Conservation (phyloP, 2,888 invertebrate species). For the Nipponacmea schrenckii region DNA sequence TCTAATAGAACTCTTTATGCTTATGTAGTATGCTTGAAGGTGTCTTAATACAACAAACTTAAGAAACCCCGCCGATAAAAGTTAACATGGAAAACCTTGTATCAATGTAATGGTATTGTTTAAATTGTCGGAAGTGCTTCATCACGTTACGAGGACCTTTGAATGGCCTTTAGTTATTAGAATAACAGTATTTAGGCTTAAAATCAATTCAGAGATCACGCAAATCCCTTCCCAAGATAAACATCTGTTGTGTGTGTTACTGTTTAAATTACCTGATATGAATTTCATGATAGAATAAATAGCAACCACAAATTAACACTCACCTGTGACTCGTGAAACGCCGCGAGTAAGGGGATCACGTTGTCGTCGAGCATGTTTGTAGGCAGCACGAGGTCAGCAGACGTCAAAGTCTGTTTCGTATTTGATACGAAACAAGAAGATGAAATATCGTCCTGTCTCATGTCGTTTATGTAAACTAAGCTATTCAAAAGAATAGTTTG, state of each 20-base stretch:
- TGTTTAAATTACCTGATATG: not conserved
- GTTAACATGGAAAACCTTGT: no score
- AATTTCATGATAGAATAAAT: slow-evolving; percentile 2
- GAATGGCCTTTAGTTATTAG: no score
- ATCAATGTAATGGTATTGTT: no score
- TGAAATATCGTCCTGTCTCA: not conserved
- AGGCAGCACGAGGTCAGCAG: not conserved
- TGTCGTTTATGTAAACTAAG: not conserved
- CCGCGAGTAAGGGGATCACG: not conserved
- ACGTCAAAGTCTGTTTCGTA: not conserved
- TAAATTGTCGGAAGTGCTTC: no score
- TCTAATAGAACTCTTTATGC: no score
- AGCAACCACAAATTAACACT: not conserved
- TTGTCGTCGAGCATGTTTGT: not conserved
- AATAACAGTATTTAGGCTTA: not conserved
- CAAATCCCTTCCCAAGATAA: not conserved
- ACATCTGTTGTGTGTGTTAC: not conserved
- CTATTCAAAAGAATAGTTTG: not conserved
- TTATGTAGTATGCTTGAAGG: no score
- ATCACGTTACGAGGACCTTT: no score
- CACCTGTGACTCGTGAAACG: not conserved
- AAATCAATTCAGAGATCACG: slow-evolving; percentile 8
- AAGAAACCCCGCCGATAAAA: no score
- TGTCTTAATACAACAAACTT: no score
- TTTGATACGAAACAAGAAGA: not conserved